Evolutionary conservation across 2,797 vertebrate genomes (phyloP), one percentile per base, ranked within the genome.

Genomic region (Ataeniobius toweri): DNA sequence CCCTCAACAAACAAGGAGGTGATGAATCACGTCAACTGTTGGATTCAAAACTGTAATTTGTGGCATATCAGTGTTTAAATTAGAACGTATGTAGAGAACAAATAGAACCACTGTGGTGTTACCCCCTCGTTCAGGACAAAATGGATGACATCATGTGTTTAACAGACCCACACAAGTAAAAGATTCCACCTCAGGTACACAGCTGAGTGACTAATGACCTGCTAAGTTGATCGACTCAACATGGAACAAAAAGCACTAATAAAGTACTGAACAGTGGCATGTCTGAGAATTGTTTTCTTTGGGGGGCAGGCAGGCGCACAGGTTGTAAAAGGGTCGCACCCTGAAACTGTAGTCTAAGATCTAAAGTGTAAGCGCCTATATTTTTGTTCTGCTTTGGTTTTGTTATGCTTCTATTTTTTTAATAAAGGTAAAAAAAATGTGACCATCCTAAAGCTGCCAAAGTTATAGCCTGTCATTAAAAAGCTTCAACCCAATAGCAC

Each of bases 1-100:
- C 39, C 75, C 78, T 71, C 71, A 81, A 72, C 59, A 55, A 24
- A 4, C 69, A 77, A 6, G 26, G 76, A 53, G 75, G 39, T 50
- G 59, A 81, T 46, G 67, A 75, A 71, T 76, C 75, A 44, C 24
- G 24, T 81, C 20, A 31, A 26, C 65, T 26, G 63, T 22, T 73
- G 50, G 58, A 26, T 71, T 73, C 39, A 61, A 59, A 74, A 31
- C 10, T 51, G 28, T 61, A 51, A 78, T 72, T 16, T 63, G 22
- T 51, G n/a, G 67, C 56, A 74, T 28, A 39, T 31, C 39, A 50
- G 31, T 50, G 58, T 59, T 71, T 50, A 50, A 28, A 69, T 46
- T 14, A 48, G 59, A 41, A 18, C 28, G n/a, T 22, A 58, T 53
- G 31, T 20, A 44, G 31, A 46, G 67, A 31, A n/a, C 22, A 28